Evolutionary conservation across 1,140 invertebrate genomes (phyloP), one percentile per base, ranked within the genome.

Genomic region (Rhopalosiphum maidis): DNA sequence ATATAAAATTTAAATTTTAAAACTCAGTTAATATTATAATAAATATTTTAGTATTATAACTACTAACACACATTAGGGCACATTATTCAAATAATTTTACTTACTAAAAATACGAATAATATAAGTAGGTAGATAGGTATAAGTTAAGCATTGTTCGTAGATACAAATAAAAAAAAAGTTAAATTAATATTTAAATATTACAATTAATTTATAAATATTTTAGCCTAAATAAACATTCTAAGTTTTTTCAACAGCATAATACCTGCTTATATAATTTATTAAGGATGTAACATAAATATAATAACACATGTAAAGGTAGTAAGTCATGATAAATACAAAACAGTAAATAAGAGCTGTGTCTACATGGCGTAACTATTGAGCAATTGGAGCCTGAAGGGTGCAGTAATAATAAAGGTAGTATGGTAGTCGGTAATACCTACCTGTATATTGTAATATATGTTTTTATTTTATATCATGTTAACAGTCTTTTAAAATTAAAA

Each of bases 41-140:
- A n/a, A 68, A 18, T n/a, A 68, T n/a, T 68, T 68, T 68, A n/a
- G 55, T 77, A 77, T 77, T 77, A n/a, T 77, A 77, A n/a, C 60
- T 5, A 68, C 25, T 30, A 60, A 68, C 30, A n/a, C 60, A n/a
- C n/a, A 6, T 1, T 77, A n/a, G n/a, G 18, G 4, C 15, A 77
- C 4, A 41, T 41, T n/a, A 77, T n/a, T 30, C 30, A 77, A n/a
- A 18, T n/a, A 77, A n/a, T n/a, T 77, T n/a, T 77, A n/a, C 60
- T 18, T 18, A 6, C 60, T 77, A 77, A 60, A 30, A 60, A n/a
- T 68, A 68, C 25, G 30, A n/a, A n/a, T 2, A 68, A 30, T 15
- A n/a, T 5, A 68, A 68, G 30, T 30, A 15, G 11, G 4, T 30
- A 48, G 48, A 15, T 48, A 77, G 30, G 1, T 77, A n/a, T 77